Percentiles rank a stretch among this genome's conserved stretches.
Conservation (phyloP, 2,797 vertebrate species). For the Pipistrellus pipistrellus region DNA sequence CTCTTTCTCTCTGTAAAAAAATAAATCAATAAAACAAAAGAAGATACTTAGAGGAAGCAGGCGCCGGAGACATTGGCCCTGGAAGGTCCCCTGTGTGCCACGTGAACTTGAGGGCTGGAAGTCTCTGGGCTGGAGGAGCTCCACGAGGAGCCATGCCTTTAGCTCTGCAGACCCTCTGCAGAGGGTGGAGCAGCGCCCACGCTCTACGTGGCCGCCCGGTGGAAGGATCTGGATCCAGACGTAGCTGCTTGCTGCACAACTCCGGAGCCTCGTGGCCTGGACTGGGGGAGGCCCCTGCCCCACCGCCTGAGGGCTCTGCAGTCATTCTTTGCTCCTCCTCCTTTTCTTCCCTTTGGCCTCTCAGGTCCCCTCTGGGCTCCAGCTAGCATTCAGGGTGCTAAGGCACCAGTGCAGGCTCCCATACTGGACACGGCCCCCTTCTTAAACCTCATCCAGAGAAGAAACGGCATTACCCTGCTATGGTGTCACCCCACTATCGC, state of each 20-base stretch:
- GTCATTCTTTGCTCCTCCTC: background rate
- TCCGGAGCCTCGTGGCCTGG: background rate
- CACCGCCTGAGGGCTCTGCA: background rate
- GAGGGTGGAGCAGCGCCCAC: background rate
- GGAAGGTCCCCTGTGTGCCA: background rate
- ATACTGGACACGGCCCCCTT: background rate
- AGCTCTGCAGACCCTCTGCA: background rate
- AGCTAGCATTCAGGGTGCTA: background rate
- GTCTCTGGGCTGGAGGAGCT: background rate
- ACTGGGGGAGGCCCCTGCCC: background rate
- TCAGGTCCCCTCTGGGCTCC: background rate
- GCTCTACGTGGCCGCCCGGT: background rate
- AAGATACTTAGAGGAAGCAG: background rate
- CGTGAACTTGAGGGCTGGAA: background rate
- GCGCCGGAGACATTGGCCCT: background rate
- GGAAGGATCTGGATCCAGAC: background rate
- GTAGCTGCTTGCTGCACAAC: background rate
- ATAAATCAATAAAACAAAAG: no score
- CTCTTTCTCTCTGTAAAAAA: no score
- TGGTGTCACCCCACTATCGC: background rate
- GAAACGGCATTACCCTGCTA: background rate
- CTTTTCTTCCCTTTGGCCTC: background rate
- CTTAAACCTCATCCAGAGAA: background rate
- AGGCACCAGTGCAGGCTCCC: background rate
- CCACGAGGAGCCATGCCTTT: background rate